A percentile compares a stretch with the other conserved stretches of the same genome.
phyloP scores from a whole-genome alignment of 2,888 invertebrate species.

The Drosophila pseudotalamancana region DNA sequence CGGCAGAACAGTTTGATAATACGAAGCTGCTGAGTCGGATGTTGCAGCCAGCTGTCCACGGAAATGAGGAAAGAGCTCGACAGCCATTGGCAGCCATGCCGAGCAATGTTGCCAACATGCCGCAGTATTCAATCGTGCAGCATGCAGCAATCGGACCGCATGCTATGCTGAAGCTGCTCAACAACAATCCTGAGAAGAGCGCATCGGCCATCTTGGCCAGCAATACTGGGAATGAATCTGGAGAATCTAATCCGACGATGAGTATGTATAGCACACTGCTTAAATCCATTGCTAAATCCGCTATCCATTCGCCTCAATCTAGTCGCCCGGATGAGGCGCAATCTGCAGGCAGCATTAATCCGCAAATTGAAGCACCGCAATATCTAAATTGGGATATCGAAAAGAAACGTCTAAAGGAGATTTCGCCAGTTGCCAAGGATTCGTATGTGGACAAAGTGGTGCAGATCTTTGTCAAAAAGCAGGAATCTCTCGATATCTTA shows the following conservation, averaged over 20 bases:
- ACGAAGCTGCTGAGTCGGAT: background rate
- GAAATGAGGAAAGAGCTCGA: no score
- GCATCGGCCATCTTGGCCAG: background rate
- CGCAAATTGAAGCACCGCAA: constrained; percentile 38
- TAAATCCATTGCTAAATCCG: constrained; percentile 27
- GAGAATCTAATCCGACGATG: constrained; percentile 3
- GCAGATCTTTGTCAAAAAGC: constrained; percentile 34
- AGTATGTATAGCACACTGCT: constrained; percentile 24
- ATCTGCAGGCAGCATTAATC: background rate
- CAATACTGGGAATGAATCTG: background rate
- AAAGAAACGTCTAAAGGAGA: constrained; percentile 25
- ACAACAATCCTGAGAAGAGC: background rate
- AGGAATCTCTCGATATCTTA: constrained; percentile 10
- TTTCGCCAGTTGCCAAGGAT: constrained; percentile 34
- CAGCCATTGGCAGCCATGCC: background rate
- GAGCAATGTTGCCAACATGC: background rate
- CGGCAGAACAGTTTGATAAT: background rate
- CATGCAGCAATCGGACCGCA: background rate
- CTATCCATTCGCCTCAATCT: constrained; percentile 12
- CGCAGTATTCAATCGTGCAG: background rate
- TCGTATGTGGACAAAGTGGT: constrained; percentile 55
- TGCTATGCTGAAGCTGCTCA: background rate
- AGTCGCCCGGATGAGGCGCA: constrained; percentile 33
- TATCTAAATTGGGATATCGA: constrained; percentile 62
- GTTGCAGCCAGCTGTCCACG: background rate